A percentile compares a stretch with the other conserved stretches of the same genome.
Conservation (phyloP, 2,797 vertebrate species). For the Malurus splendens region DNA sequence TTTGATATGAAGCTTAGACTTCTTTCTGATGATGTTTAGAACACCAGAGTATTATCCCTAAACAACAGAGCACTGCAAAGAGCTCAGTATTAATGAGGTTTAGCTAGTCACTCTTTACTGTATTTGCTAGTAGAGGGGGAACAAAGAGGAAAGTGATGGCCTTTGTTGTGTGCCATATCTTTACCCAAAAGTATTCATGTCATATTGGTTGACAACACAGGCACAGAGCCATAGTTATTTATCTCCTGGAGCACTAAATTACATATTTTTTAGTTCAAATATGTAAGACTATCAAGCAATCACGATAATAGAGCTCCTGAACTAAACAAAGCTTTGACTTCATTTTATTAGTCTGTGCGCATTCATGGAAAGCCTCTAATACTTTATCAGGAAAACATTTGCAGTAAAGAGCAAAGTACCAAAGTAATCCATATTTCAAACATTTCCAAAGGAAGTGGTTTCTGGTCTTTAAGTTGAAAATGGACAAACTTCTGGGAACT, state of each 20-base stretch:
- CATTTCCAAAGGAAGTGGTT: not conserved
- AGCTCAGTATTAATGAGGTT: not conserved
- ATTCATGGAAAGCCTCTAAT: not conserved
- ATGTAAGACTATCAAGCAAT: not conserved
- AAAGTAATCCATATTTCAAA: not conserved
- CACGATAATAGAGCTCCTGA: not conserved
- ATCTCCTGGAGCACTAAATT: not conserved
- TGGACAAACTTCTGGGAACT: not conserved
- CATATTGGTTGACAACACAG: not conserved
- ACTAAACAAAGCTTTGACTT: not conserved
- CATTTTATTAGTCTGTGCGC: not conserved
- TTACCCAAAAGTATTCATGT: not conserved
- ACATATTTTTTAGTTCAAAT: not conserved
- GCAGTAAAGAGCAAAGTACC: not conserved
- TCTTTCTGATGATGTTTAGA: not conserved
- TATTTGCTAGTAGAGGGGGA: not conserved
- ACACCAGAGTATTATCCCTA: not conserved
- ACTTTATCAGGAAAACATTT: not conserved
- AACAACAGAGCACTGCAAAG: not conserved
- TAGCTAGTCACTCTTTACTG: not conserved
- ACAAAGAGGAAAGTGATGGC: not conserved
- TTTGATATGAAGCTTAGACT: not conserved
- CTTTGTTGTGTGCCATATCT: not conserved
- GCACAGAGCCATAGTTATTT: not conserved
- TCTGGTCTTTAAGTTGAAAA: not conserved